Conservation (phyloP, 2,113 vertebrate species). For the Dolichotis patagonum region DNA sequence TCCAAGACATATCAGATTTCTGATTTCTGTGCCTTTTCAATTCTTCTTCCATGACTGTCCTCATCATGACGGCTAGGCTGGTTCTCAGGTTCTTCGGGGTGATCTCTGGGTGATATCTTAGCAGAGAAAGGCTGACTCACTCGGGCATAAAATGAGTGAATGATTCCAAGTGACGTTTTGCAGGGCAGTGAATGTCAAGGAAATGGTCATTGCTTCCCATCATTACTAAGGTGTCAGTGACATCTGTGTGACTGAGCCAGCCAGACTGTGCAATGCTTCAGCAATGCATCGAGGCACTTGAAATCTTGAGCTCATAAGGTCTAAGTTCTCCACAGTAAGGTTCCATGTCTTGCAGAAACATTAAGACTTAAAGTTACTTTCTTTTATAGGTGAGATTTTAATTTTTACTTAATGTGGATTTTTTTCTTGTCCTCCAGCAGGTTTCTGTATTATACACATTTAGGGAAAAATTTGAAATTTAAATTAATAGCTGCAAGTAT, state of each 20-base stretch:
- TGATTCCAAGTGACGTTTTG: background rate
- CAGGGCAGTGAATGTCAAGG: background rate
- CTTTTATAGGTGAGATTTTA: slow-evolving; percentile 1
- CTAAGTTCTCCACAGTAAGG: background rate
- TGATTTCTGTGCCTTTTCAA: background rate
- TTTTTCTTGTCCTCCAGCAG: background rate
- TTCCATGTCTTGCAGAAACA: background rate
- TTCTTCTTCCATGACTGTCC: background rate
- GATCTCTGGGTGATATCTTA: background rate
- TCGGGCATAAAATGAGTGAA: background rate
- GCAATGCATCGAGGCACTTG: too few species aligned
- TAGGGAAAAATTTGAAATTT: slow-evolving; percentile 23
- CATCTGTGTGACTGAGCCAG: background rate
- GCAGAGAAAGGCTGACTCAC: background rate
- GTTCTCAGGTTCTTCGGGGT: background rate
- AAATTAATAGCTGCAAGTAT: background rate
- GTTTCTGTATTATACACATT: slow-evolving; percentile 14
- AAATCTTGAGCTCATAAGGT: background rate
- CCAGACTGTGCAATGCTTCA: background rate
- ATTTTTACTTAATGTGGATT: background rate
- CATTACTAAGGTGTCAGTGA: background rate
- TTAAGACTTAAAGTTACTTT: slow-evolving; percentile 49
- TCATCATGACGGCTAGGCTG: background rate
- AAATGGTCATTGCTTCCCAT: background rate
- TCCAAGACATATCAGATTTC: background rate